Conservation (phyloP, 2,888 invertebrate species). For the Dorcus parallelipipedus region DNA sequence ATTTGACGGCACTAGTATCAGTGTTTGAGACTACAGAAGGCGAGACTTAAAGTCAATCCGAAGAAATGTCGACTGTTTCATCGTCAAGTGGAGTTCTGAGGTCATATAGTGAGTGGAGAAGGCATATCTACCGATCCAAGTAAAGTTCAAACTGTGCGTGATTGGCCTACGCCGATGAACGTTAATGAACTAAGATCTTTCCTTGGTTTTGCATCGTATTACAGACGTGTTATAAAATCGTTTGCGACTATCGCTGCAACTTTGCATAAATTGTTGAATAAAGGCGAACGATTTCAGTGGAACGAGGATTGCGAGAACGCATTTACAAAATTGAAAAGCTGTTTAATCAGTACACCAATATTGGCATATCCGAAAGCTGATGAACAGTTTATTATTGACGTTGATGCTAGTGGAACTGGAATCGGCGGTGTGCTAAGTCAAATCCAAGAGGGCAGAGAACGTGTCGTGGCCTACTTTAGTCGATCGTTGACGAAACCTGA, state of each 20-base stretch:
- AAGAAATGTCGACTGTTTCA: not conserved
- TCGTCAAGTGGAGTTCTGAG: not conserved
- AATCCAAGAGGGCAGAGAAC: not conserved
- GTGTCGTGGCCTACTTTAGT: not conserved
- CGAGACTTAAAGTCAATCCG: not conserved
- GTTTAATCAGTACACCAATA: constrained; percentile 17
- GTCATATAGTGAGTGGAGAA: not conserved
- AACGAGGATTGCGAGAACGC: constrained; percentile 12
- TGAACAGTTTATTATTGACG: not conserved
- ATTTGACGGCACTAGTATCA: constrained; percentile 23
- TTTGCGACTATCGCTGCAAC: constrained; percentile 21
- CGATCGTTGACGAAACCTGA: not conserved
- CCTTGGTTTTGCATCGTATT: constrained; percentile 24
- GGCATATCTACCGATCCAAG: not conserved
- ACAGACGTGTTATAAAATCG: constrained; percentile 22
- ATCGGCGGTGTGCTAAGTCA: not conserved
- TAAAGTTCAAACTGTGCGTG: not conserved
- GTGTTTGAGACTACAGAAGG: not conserved
- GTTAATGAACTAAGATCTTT: constrained; percentile 16
- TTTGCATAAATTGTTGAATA: constrained; percentile 15
- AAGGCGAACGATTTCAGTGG: constrained; percentile 21
- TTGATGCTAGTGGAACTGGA: not conserved
- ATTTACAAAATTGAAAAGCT: constrained; percentile 7
- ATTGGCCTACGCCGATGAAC: constrained; percentile 13
- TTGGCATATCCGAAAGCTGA: constrained; percentile 21